Percentiles rank a stretch among this genome's conserved stretches.
Conservation (phyloP, 2,113 vertebrate species). For the Cyphomyrus discorhynchus region DNA sequence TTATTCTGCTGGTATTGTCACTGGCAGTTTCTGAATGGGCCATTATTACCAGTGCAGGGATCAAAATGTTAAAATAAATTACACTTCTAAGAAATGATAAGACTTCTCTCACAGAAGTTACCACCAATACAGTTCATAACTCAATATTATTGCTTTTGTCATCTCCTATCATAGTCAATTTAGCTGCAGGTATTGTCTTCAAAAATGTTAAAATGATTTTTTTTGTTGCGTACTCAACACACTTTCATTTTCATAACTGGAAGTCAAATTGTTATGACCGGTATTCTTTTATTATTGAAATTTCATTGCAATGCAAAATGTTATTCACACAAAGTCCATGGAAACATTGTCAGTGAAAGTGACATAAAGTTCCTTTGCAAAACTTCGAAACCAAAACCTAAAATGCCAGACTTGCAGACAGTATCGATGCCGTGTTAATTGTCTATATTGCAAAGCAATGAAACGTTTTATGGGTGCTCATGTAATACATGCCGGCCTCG, state of each 20-base stretch:
- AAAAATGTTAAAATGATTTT: neutral
- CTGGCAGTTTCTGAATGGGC: neutral
- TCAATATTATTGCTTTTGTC: neutral
- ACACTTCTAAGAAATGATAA: neutral
- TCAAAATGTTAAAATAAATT: neutral
- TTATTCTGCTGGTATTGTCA: neutral
- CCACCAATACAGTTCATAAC: conserved; percentile 2
- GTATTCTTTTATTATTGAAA: neutral
- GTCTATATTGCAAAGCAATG: neutral
- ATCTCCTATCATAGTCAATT: neutral
- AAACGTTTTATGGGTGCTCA: neutral
- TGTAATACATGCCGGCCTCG: neutral
- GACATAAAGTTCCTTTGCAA: neutral
- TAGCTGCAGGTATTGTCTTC: neutral
- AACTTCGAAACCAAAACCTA: neutral
- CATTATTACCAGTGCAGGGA: neutral
- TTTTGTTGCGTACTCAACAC: neutral
- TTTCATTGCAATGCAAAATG: neutral
- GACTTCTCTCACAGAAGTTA: neutral
- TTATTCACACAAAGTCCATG: neutral
- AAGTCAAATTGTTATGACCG: neutral
- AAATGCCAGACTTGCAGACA: neutral
- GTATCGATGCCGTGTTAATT: neutral
- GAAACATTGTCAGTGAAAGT: neutral
- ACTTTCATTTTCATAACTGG: neutral